Base-by-base conservation (phyloP, 1,140 invertebrate genomes). In the Babylonia areolata region DNA sequence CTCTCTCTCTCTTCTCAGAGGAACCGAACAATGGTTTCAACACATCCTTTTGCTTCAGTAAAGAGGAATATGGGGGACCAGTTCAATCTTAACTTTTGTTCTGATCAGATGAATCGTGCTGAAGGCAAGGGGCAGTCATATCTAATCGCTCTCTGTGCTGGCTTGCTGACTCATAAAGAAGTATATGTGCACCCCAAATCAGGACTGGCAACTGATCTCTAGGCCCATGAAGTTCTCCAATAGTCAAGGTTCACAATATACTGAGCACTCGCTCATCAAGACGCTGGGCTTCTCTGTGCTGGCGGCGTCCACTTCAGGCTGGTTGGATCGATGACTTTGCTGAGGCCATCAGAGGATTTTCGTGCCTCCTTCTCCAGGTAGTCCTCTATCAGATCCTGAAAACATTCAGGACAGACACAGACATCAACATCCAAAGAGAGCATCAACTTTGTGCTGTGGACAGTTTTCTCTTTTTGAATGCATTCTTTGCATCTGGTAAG, bases 301-400 rank as follows among this genome's bases (percentile, higher is more conserved):
- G 78, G 92, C 23, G 97, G 97, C 90, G 96, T 97, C 98, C 98
- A 99, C 93, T 97, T 96, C 91, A 99, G 95, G 95, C 97, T 98
- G 88, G 95, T 95, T 37, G 97, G 96, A 95, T 99, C 98, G 91
- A 99, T 98, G 92, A 96, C 95, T 95, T 97, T 97, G 90, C 97
- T 87, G 9, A 84, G 79, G 5, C 81, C 96, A 90, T 97, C 96
- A 28, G 95, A 94, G 46, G 97, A 96, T 64, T 97, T 95, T 92
- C 97, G 97, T 64, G 97, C 96, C 84, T 91, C 91, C 77, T 98
- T 96, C 89, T 97, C 97, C 71, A 95, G 86, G 94, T 97, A 98
- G 91, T 99, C 98, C 92, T 99, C 98, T 87, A 99, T 96, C 78
- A 99, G 96, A 93, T 99, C 98, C 96, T 98, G 95, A 2, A 89